Percentiles rank a stretch among this genome's conserved stretches.
Conservation (phyloP, 2,888 invertebrate species). For the Anthophora plumipes region DNA sequence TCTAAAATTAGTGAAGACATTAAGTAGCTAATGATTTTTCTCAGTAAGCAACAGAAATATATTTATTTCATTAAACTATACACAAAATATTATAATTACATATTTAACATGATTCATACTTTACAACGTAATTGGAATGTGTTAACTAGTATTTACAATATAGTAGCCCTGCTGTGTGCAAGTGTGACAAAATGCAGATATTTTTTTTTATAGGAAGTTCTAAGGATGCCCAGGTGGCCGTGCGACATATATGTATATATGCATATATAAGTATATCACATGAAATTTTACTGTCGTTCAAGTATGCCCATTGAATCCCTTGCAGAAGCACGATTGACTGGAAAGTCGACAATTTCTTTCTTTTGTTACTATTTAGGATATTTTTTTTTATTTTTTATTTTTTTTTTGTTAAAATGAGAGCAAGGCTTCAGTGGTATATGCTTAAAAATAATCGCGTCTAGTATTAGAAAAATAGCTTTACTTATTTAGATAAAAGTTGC, state of each 20-base stretch:
- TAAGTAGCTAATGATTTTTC: constrained; percentile 82
- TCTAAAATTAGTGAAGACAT: constrained; percentile 82
- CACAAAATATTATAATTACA: constrained; percentile 84
- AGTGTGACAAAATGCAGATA: constrained; percentile 84
- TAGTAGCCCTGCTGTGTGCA: constrained; percentile 84
- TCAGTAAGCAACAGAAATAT: constrained; percentile 84
- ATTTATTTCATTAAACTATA: constrained; percentile 84
- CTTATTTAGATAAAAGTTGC: constrained; percentile 84
- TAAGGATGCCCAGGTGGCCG: constrained; percentile 81
- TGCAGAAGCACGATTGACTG: constrained; percentile 81
- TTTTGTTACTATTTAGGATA: constrained; percentile 63
- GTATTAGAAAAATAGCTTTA: constrained; percentile 84
- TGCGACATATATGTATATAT: constrained; percentile 71
- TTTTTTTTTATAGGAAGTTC: constrained; percentile 78
- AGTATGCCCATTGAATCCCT: constrained; percentile 84
- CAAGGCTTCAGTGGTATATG: constrained; percentile 84
- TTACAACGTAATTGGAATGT: constrained; percentile 85
- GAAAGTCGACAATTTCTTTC: constrained; percentile 66
- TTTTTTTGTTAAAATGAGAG: constrained; percentile 81
- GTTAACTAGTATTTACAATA: constrained; percentile 84
- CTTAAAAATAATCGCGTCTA: constrained; percentile 83
- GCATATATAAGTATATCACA: constrained; percentile 72
- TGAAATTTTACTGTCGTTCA: constrained; percentile 76
- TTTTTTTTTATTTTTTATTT: constrained; percentile 55
- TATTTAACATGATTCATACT: constrained; percentile 84